Evolutionary conservation across 1,140 invertebrate species (phyloP), one percentile per base, ranked within the genome.

Genomic region (Thalassaphorura encarpata): DNA sequence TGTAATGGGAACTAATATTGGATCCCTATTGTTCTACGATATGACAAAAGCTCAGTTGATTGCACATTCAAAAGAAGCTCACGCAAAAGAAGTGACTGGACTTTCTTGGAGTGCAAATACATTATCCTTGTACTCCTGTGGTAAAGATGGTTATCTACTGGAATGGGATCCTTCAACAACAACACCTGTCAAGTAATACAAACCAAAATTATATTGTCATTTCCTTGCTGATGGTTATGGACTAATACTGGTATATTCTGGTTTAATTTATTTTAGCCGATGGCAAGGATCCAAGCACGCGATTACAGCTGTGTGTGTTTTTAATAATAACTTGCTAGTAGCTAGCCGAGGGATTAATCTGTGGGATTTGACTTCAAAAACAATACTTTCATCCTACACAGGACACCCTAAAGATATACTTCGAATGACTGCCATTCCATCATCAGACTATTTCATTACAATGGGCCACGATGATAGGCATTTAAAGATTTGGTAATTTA

Each of bases 401-500:
- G 63, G 63, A 1, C 63, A 66, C 47, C 54, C 61, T 3, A 41
- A 41, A 23, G 41, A 46, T 5, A 47, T 66, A 46, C 36, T n/a
- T 13, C 63, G 63, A 43, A 18, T 66, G 18, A 52, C 55, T 53
- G 19, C 48, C 3, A 46, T 61, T 24, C 54, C 63, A 8, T 33
- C 47, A 18, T 26, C 36, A 36, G 53, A 49, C 31, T 64, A 64
- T 49, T 64, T 64, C 56, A 52, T 62, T 8, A 56, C 59, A 1
- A 57, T 62, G 60, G 40, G 52, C 43, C 24, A 51, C 19, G 41
- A 27, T 21, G 63, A 64, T 13, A 41, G 56, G 29, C 48, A 60
- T 46, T 49, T 64, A 18, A 53, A 51, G 23, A 64, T 64, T 39
- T 64, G 63, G 63, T 61, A 52, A 41, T 33, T n/a, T n/a, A n/a